Base-by-base conservation (phyloP, 2,113 vertebrate species). In the Bombycilla garrulus region DNA sequence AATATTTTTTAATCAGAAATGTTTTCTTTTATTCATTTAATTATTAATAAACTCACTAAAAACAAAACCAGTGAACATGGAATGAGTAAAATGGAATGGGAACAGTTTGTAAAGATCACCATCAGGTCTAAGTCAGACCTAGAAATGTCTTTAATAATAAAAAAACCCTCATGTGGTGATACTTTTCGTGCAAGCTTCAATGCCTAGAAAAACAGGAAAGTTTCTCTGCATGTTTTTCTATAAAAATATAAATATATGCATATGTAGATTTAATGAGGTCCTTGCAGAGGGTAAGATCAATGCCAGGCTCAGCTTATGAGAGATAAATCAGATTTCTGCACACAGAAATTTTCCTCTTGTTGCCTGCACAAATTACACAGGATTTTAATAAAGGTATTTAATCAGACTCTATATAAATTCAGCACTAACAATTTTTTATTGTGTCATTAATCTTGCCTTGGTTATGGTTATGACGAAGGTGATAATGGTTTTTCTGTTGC, bases 171-270 rank as follows among this genome's bases (percentile, higher is more conserved):
- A 40, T 29, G 18, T 35, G 25, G 36, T 88, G 80, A 89, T 94
- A 92, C 73, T 88, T 86, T 96, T 97, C 94, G 82, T 97, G 91
- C 64, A 50, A 38, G 51, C 67, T 71, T 90, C 14, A 9, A 42
- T 47, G 54, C 83, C 85, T 51, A 90, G 95, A 81, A 97, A 97
- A 97, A 81, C 97, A 97, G 96, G 85, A 93, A 98, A 71, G 89
- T 89, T 88, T 60, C 69, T 78, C 84, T 11, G 33, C 33, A 7
- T 42, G 48, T 17, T 38, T 72, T 93, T 36, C 71, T 92, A 36
- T 44, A 5, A 5, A 33, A 73, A 62, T 64, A 69, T 22, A 65
- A 51, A 47, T 64, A 35, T 17, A 19, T 23, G 14, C 24, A 33
- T 22, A 22, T 28, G 9, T 78, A 89, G 76, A 57, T 91, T 86